Percentiles rank a stretch among this genome's conserved stretches.
Conservation (phyloP, 2,113 vertebrate species). For the Nansenia antarctica region DNA sequence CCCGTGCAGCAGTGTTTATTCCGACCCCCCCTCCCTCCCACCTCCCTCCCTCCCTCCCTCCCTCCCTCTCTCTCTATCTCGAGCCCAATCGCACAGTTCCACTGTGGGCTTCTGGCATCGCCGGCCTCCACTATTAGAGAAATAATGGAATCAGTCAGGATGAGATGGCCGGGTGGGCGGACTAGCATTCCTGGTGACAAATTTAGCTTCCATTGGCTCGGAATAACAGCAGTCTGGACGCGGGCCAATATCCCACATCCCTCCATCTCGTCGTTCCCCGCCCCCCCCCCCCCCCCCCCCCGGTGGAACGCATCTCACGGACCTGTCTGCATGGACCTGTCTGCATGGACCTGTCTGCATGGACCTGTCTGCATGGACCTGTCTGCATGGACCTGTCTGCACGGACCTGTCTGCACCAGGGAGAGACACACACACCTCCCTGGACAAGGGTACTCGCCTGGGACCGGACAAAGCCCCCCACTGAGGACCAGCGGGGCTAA, state of each 20-base stretch:
- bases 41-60: background rate
- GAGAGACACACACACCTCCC: slow-evolving; percentile 37
- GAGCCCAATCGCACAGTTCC: background rate
- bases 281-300: too few species aligned
- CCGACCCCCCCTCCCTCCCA: background rate
- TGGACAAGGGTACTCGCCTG: too few species aligned
- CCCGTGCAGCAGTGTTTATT: background rate
- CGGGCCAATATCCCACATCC: slow-evolving; percentile 67
- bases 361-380: slow-evolving; percentile 36
- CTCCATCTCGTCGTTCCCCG: slow-evolving; percentile 51
- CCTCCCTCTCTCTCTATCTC: background rate
- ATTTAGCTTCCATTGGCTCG: slow-evolving; percentile 63
- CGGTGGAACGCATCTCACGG: too few species aligned
- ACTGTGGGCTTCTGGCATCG: background rate
- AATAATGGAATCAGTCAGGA: slow-evolving; percentile 40
- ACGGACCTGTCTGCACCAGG: slow-evolving; percentile 6
- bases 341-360: too few species aligned
- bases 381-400: slow-evolving; percentile 53
- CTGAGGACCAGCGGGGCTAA: too few species aligned
- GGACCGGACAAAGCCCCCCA: too few species aligned
- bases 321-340: too few species aligned
- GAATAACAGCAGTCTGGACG: slow-evolving; percentile 61
- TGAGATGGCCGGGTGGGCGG: slow-evolving; percentile 30
- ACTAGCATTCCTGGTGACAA: slow-evolving; percentile 52
- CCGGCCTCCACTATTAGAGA: background rate